Evolutionary conservation across 2,113 vertebrate species (phyloP).

Genomic region (Mirza zaza): DNA sequence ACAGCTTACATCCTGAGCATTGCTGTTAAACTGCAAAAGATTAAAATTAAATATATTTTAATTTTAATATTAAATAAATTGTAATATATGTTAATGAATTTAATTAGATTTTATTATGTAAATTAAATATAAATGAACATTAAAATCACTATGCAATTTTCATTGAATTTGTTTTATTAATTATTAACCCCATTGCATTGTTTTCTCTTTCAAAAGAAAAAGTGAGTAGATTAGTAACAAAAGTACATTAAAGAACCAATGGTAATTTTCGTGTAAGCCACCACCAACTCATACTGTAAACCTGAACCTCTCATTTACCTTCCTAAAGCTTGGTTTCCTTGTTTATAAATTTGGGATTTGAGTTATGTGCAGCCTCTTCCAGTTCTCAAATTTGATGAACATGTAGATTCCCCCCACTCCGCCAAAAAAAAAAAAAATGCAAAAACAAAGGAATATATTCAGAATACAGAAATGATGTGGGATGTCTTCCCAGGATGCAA

Average conservation of each 20-base stretch:
- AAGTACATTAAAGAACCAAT: neutral
- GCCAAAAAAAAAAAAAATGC: neutral
- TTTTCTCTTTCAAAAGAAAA: neutral
- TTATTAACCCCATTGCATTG: rapidly evolving
- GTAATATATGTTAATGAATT: too few relatives aligned
- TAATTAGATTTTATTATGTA: too few relatives aligned
- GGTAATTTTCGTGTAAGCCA: neutral
- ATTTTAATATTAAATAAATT: too few relatives aligned
- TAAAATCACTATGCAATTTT: neutral
- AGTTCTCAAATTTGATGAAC: neutral
- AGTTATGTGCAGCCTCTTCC: neutral
- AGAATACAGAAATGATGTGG: neutral
- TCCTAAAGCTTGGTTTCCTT: neutral
- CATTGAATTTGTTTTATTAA: neutral
- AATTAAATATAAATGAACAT: neutral
- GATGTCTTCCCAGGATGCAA: neutral
- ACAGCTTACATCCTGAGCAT: conserved; percentile 96
- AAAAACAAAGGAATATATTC: neutral
- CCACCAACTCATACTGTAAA: neutral
- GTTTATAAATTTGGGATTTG: neutral
- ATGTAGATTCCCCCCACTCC: too few relatives aligned
- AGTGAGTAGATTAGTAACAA: neutral
- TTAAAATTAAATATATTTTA: conserved; percentile 5
- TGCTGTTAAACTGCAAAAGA: conserved; percentile 93
- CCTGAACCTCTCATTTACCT: neutral